Evolutionary conservation across 2,888 invertebrate species (phyloP).

Genomic region (Synanthedon andrenaeformis): DNA sequence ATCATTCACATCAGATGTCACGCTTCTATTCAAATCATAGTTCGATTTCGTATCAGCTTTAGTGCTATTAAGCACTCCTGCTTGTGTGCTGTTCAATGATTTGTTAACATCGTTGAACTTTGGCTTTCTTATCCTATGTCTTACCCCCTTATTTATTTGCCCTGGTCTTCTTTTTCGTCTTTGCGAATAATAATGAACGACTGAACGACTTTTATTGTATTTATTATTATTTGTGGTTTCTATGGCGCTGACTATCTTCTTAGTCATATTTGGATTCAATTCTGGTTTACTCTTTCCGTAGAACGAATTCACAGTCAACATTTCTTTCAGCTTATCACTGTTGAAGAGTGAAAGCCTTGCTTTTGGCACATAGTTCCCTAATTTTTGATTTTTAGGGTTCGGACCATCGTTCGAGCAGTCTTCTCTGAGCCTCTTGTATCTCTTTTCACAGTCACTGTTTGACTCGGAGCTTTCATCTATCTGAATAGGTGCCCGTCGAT

Average conservation of each 20-base stretch:
- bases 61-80: no score
- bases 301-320: slow-evolving; percentile 66
- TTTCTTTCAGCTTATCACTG: slow-evolving; percentile 53
- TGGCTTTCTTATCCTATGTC: slow-evolving; percentile 73
- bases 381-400: slow-evolving; percentile 38
- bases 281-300: slow-evolving; percentile 65
- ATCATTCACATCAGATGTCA: slow-evolving; percentile 13
- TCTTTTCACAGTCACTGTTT: slow-evolving; percentile 42
- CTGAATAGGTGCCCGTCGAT: slow-evolving; percentile 38
- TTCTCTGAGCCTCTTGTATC: slow-evolving; percentile 47
- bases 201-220: slow-evolving; percentile 26
- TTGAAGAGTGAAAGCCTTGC: slow-evolving; percentile 57
- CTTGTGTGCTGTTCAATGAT: slow-evolving; percentile 3
- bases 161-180: slow-evolving; percentile 54
- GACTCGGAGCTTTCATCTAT: slow-evolving; percentile 56
- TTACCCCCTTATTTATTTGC: slow-evolving; percentile 76
- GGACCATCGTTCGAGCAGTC: slow-evolving; percentile 46
- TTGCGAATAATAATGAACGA: slow-evolving; percentile 31
- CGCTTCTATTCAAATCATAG: slow-evolving; percentile 14
- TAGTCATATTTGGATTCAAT: slow-evolving; percentile 34
- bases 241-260: slow-evolving; percentile 43
- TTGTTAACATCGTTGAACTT: slow-evolving; percentile 51
- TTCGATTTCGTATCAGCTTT: slow-evolving; percentile 9
- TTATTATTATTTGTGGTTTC: slow-evolving; percentile 29
- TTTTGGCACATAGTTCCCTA: slow-evolving; percentile 48